These are phyloP conservation scores for Grammomys dolichurus DNA, from an alignment of 2,113 vertebrate species.

Conservation along the genomic window DNA sequence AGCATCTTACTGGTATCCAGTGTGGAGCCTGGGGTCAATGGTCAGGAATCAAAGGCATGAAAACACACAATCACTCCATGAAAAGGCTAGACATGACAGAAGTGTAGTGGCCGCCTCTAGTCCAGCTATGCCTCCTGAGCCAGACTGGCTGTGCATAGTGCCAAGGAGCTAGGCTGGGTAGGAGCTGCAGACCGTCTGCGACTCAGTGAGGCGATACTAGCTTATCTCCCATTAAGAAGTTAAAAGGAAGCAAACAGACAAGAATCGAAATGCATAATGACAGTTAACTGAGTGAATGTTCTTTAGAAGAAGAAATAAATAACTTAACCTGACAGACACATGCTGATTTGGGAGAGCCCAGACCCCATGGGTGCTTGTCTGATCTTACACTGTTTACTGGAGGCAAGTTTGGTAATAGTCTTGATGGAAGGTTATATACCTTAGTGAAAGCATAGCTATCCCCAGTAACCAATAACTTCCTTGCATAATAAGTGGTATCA, in stretches of 20 bases:
- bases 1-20: not conserved
- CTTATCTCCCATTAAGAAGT: not conserved
- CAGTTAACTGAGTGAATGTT: not conserved
- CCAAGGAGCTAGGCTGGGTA: not conserved
- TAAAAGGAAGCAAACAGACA: not conserved
- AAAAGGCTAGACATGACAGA: not conserved
- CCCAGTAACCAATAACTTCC: not conserved
- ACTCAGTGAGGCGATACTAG: not conserved
- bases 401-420: not conserved
- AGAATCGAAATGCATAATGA: not conserved
- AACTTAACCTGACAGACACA: not conserved
- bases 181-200: not conserved
- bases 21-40: not conserved
- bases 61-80: not conserved
- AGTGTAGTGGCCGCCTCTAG: not conserved
- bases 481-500: not conserved
- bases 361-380: not conserved
- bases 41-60: not conserved
- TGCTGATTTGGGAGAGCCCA: not conserved
- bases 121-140: too few species aligned
- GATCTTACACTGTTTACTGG: not conserved
- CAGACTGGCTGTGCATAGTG: not conserved
- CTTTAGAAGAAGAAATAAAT: constrained; percentile 36
- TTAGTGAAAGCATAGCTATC: not conserved
- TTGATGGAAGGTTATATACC: not conserved